These are phyloP conservation scores for Platerodrilus igneus DNA, from an alignment of 2,888 invertebrate genomes.

Conservation along the genomic window DNA sequence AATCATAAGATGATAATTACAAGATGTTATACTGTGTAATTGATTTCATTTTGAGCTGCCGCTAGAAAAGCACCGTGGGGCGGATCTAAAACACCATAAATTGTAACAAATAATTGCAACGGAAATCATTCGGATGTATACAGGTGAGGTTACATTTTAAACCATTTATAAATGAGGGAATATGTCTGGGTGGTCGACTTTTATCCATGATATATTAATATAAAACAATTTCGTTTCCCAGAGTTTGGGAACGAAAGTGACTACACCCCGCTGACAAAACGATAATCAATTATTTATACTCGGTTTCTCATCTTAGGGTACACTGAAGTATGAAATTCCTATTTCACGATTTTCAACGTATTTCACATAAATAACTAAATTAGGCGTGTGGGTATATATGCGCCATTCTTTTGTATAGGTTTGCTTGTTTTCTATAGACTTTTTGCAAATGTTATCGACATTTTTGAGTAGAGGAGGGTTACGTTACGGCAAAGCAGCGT, in stretches of 20 bases:
- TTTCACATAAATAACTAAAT: too few species aligned
- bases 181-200: conserved; percentile 19
- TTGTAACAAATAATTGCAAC: conserved; percentile 29
- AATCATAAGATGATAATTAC: conserved; percentile 22
- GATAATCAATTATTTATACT: conserved; percentile 11
- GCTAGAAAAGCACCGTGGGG: conserved; percentile 20
- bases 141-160: conserved; percentile 10
- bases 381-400: too few species aligned
- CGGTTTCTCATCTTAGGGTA: conserved; percentile 10
- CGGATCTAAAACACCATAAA: conserved; percentile 26
- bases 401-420: too few species aligned
- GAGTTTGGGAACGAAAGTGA: conserved; percentile 19
- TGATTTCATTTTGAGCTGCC: conserved; percentile 24
- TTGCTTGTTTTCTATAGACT: too few species aligned
- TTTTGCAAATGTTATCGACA: too few species aligned
- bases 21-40: conserved; percentile 21
- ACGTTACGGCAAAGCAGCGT: too few species aligned
- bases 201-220: conserved; percentile 27
- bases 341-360: too few species aligned
- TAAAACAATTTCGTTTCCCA: conserved; percentile 27
- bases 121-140: conserved; percentile 12
- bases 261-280: conserved; percentile 16
- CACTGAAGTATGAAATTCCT: conserved; percentile 19
- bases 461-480: too few species aligned
- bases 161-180: conserved; percentile 11